Base-by-base conservation (phyloP, 2,113 vertebrate species). In the Donacobius atricapilla region DNA sequence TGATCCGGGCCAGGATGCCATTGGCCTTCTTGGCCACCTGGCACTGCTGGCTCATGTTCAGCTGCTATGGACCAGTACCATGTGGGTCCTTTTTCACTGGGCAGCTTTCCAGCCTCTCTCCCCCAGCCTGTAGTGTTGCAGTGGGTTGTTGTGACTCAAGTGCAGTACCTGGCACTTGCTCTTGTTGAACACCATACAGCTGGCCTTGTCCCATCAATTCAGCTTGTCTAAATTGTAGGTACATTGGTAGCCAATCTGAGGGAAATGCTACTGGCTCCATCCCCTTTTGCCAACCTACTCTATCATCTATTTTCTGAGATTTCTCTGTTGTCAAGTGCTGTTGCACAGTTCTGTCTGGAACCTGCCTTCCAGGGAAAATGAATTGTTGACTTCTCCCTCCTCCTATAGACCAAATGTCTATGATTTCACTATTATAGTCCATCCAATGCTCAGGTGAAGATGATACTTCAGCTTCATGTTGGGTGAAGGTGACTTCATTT, bases 41-140 rank as follows among this genome's bases (percentile, higher is more conserved):
- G 44, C 44, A 58, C 22, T 2, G 60, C 22, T 33, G 56, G 44
- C 60, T 69, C 13, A 0, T 19, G 3, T 23, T 50, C 65, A 60
- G 23, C 18, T 10, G 11, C 51, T 72, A 23, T 15, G 0, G 0
- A 9, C 22, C 37, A 50, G 6, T 13, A 15, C 18, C 10, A 5
- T 1, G 2, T 2, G 12, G n/a, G 19, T 44, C 31, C 11, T 39
- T 86, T 54, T 40, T 35, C 2, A 2, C 18, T 2, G 0, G 39
- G 39, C 44, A 90, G 31, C 40, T 77, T 40, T 72, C 30, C 50
- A 85, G 30, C 13, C 33, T 24, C 35, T 60, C 14, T 40, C 13
- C 22, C 42, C 10, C 6, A 37, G 40, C 33, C 50, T 57, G 33
- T 10, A 65, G 50, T 0, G 0, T 7, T 73, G 35, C 64, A 6